Base-by-base conservation (phyloP, 2,888 invertebrate species). In the Portevinia maculata region DNA sequence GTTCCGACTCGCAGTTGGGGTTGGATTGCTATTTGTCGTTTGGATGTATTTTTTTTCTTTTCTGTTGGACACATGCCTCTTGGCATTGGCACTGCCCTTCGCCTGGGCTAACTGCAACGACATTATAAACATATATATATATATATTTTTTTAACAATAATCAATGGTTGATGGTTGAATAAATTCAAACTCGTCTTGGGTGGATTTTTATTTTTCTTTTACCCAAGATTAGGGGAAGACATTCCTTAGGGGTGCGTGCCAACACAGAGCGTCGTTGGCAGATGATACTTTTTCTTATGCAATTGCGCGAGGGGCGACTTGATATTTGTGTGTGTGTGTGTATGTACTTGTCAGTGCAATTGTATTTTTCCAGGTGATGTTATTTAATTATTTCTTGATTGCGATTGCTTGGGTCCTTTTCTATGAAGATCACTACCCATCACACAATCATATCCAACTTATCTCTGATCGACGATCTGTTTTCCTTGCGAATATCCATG, bases 141-240 rank as follows among this genome's bases (percentile, higher is more conserved):
- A 44, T 53, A n/a, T 73, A 52, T 48, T 48, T 46, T 62, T 67
- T 81, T 73, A 65, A 73, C 62, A 78, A 44, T 67, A 83, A 83
- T 83, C 83, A 83, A 83, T 83, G 78, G 76, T 70, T 81, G 81
- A 59, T 70, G 81, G 75, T 83, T 83, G 78, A 83, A 73, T 73
- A 78, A 73, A 78, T 83, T 73, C 83, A 75, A 50, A 75, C 19
- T 70, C 64, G 83, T 78, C 83, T 71, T 62, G 55, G 79, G 53
- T 75, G 79, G 79, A 79, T 65, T 79, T 79, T 60, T 32, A 65
- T 64, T 71, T 71, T 62, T 13, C 32, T 53, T 37, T 65, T 57
- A 9, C 21, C 41, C n/a, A 75, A 67, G 83, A 83, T 83, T 78
- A 83, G 83, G 83, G 83, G 76, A 83, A 71, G 76, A 83, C 65